Conservation (phyloP, 2,797 vertebrate species). For the Hipposideros larvatus region DNA sequence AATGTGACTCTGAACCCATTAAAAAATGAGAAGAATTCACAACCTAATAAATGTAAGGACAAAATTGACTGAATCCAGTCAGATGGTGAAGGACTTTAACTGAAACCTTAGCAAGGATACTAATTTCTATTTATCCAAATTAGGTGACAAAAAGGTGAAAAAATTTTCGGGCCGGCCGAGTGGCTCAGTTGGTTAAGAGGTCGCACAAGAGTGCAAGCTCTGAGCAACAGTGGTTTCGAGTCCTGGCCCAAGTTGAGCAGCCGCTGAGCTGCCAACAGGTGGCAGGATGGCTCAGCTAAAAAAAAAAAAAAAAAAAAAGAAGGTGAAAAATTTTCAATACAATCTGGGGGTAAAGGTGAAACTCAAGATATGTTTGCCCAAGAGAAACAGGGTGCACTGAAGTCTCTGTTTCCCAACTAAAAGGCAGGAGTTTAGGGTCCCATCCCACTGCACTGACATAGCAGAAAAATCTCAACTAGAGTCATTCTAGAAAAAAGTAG, state of each 20-base stretch:
- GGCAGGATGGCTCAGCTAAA: too few relatives aligned
- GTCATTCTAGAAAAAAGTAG: not conserved
- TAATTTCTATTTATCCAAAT: not conserved
- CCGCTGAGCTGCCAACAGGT: too few relatives aligned
- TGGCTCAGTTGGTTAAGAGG: too few relatives aligned
- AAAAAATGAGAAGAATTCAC: not conserved
- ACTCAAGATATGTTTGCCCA: too few relatives aligned
- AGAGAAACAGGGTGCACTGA: not conserved
- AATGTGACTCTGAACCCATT: not conserved
- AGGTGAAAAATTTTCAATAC: not conserved
- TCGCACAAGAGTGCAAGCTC: too few relatives aligned
- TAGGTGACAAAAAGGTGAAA: not conserved
- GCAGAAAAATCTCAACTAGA: not conserved
- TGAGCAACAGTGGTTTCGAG: too few relatives aligned
- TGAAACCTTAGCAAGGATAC: not conserved
- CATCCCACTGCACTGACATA: not conserved
- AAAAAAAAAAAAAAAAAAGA: not conserved
- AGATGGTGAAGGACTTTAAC: not conserved
- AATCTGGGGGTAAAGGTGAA: not conserved
- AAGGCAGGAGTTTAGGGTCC: not conserved
- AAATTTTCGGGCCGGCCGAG: not conserved
- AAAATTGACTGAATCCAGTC: not conserved
- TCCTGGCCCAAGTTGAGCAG: too few relatives aligned
- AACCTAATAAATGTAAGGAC: not conserved
- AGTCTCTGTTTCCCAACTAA: not conserved